Base-by-base conservation (phyloP, 2,113 vertebrate genomes). In the Ctenomys sociabilis region DNA sequence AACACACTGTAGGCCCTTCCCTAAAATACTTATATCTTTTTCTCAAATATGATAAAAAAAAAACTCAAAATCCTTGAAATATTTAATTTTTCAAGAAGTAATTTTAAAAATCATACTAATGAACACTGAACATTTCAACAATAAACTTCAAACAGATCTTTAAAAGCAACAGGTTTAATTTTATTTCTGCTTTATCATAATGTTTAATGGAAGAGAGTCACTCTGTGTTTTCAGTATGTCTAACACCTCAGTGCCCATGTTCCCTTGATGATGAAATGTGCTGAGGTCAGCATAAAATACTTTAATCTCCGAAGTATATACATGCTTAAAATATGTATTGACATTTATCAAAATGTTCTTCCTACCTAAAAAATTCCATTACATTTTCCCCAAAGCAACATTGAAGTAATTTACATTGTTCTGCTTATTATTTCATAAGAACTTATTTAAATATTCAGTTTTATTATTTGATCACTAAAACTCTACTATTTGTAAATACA, bases 101-200 rank as follows among this genome's bases (percentile, higher is more conserved):
- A 4, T 45, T 14, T 72, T 95, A 28, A 7, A 80, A 52, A 73
- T 17, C 21, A 85, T 84, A n/a, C 73, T 68, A 66, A 81, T 61
- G 21, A 88, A 40, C 54, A 49, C 22, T 80, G 7, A 61, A 43
- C 14, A 87, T 49, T 87, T 73, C 81, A 70, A 77, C 78, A 17
- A 87, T 43, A 93, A 90, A 72, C 21, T 88, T 89, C 21, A 68
- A 66, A 49, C 3, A 17, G 73, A 5, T 19, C 43, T 72, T 94
- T 94, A 70, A 81, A n/a, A 19, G 3, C 78, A 89, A 85, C 2
- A 77, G 2, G 17, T 85, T 2, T 52, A 59, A 83, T 82, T 90
- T 72, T 52, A 70, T 24, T 85, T 97, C 90, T 90, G 26, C 35
- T 72, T 94, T n/a, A 78, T 72, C 57, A 87, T 90, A 32, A 66